phyloP scores from a whole-genome alignment of 1,140 invertebrate genomes.

The Drosophila sucinea region DNA sequence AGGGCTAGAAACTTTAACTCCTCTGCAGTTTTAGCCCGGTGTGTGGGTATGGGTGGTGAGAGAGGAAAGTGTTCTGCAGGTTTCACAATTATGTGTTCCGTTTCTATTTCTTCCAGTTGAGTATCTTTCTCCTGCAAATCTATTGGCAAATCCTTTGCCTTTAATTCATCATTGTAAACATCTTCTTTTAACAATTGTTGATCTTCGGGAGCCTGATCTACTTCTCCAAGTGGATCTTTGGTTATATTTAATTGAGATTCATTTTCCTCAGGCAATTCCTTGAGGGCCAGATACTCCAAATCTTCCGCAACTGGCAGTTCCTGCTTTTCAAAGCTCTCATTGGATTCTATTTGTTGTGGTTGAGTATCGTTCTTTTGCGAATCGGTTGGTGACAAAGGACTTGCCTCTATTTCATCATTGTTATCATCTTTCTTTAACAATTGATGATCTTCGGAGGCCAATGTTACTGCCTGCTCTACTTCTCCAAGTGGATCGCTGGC shows the following conservation, averaged over 20 bases:
- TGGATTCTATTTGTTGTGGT: background rate
- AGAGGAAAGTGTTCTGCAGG: background rate
- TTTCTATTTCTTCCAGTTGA: background rate
- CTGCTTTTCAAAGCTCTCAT: no score
- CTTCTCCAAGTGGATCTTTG: no score
- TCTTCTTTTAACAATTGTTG: background rate
- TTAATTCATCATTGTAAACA: background rate
- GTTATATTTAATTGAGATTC: no score
- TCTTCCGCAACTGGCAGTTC: no score
- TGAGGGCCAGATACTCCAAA: no score
- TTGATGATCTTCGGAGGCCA: background rate
- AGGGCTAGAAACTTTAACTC: constrained; percentile 35
- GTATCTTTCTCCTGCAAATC: background rate
- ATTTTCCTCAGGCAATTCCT: no score
- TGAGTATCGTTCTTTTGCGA: background rate
- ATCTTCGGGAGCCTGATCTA: no score
- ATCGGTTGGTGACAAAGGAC: background rate
- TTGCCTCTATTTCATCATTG: background rate
- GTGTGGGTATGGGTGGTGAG: constrained; percentile 68
- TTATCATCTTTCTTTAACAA: background rate
- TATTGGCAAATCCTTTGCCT: no score
- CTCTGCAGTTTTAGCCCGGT: constrained; percentile 47
- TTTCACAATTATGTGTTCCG: background rate
- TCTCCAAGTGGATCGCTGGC: background rate
- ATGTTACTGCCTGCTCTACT: background rate